phyloP scores from a whole-genome alignment of 1,140 invertebrate genomes.

The Drosophila jambulina region DNA sequence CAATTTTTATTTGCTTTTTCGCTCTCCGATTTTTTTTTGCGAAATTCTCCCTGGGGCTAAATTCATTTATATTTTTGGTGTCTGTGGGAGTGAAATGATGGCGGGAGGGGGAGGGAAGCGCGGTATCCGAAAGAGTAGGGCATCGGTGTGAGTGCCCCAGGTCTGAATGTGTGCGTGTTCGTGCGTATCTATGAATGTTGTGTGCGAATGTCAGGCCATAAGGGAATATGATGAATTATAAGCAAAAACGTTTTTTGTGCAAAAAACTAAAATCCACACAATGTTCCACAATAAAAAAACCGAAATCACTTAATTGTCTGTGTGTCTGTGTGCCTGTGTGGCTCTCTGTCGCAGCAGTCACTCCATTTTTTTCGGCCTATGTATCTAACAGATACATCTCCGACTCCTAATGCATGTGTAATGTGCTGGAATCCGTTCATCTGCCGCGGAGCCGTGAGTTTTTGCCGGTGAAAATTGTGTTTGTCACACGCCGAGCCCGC shows the following conservation, averaged over 20 bases:
- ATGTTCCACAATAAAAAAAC: constrained; percentile 67
- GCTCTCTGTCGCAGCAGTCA: constrained; percentile 20
- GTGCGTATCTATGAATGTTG: constrained; percentile 64
- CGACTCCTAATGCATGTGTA: constrained; percentile 67
- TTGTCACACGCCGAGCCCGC: constrained; percentile 43
- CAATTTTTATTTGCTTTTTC: constrained; percentile 68
- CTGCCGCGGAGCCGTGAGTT: constrained; percentile 34
- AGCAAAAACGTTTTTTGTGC: constrained; percentile 43
- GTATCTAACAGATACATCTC: constrained; percentile 70
- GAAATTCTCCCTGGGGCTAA: constrained; percentile 77
- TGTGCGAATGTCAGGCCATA: constrained; percentile 75
- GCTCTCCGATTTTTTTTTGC: constrained; percentile 58
- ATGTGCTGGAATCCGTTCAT: constrained; percentile 51
- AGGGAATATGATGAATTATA: constrained; percentile 78
- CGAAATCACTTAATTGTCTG: constrained; percentile 71
- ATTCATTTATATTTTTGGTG: constrained; percentile 71
- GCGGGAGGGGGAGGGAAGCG: background rate
- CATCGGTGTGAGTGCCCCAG: constrained; percentile 16
- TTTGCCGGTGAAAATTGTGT: constrained; percentile 24
- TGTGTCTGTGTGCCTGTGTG: constrained; percentile 25
- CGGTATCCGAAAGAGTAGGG: constrained; percentile 27
- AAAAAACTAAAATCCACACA: constrained; percentile 59
- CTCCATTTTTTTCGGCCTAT: constrained; percentile 25
- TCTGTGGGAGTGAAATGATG: constrained; percentile 21
- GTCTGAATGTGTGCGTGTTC: constrained; percentile 42